Conservation (phyloP, 2,113 vertebrate genomes). For the zebrafish (Danio rerio) region GRCz12tu NC_133192.1:11502001-11502500, state of each 20-base stretch:
- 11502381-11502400: constrained; percentile 3
- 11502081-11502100: constrained; percentile 9
- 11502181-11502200: neutral
- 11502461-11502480: neutral
- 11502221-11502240: neutral
- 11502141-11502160: neutral
- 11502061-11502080: constrained; percentile 66
- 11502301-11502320: neutral
- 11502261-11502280: neutral
- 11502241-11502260: neutral
- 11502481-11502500: neutral
- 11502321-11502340: neutral
- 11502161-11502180: no score
- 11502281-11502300: constrained; percentile 15
- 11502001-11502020: constrained; percentile 47
- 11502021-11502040: constrained; percentile 47
- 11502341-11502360: constrained; percentile 15
- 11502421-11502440: neutral
- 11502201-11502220: neutral
- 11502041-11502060: constrained; percentile 70
- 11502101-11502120: neutral
- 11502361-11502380: constrained; percentile 1
- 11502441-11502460: neutral
- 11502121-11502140: neutral
- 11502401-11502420: neutral